phyloP scores from a whole-genome alignment of 2,888 invertebrate species.

The Himalopsyche anomala region DNA sequence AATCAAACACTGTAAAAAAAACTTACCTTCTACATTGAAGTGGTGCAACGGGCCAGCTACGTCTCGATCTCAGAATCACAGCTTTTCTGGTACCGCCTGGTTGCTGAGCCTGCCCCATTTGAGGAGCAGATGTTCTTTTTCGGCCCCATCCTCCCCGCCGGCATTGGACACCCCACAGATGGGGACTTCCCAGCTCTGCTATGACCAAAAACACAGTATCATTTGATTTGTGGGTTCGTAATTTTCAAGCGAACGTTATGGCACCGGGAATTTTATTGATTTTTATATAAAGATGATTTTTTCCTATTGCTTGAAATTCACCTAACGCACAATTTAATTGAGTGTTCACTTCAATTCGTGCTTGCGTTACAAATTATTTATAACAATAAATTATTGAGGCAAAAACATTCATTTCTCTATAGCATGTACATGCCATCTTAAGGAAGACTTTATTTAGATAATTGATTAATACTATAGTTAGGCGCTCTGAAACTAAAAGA shows the following conservation, averaged over 20 bases:
- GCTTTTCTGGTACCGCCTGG: constrained; percentile 76
- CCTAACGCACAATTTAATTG: too few species aligned
- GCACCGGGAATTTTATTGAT: not conserved
- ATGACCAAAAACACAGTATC: constrained; percentile 39
- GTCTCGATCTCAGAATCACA: constrained; percentile 82
- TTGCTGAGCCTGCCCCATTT: constrained; percentile 77
- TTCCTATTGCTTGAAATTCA: too few species aligned
- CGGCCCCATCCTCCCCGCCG: constrained; percentile 77
- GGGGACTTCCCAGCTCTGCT: constrained; percentile 57
- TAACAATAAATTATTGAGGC: too few species aligned
- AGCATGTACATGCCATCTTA: too few species aligned
- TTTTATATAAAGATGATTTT: too few species aligned
- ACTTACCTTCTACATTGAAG: constrained; percentile 81
- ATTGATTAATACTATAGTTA: too few species aligned
- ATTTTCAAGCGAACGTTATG: not conserved
- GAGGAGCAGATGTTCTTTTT: constrained; percentile 84
- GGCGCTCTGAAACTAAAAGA: too few species aligned
- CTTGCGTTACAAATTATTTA: too few species aligned
- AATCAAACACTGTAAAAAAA: not conserved
- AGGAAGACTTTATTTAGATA: too few species aligned
- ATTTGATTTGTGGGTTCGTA: not conserved
- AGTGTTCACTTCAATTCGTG: too few species aligned
- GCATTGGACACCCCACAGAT: constrained; percentile 79
- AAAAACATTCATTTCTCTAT: too few species aligned
- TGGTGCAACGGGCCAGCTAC: constrained; percentile 88